Evolutionary conservation across 2,888 invertebrate species (phyloP).

Genomic region (Adela reaumurella): DNA sequence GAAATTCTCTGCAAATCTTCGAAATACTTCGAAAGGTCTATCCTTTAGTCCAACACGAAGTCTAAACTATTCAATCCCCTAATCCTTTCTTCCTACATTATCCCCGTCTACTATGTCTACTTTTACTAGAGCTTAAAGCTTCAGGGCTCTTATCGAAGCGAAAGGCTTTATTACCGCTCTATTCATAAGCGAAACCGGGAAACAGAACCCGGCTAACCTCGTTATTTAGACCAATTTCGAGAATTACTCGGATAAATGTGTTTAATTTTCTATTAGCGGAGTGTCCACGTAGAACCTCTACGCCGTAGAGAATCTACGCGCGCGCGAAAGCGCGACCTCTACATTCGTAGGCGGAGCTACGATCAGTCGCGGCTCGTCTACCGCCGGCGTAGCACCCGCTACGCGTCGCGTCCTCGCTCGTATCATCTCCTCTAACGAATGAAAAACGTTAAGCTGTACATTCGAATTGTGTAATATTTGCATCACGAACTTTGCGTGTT

Average conservation of each 20-base stretch:
- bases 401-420: background rate
- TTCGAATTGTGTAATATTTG: background rate
- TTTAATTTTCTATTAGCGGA: conserved; percentile 46
- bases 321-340: conserved; percentile 13
- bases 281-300: conserved; percentile 14
- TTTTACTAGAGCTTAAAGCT: background rate
- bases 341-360: conserved; percentile 16
- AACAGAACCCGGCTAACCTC: conserved; percentile 32
- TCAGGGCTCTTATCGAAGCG: conserved; percentile 23
- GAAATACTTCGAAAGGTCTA: too few species aligned
- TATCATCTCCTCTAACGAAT: background rate
- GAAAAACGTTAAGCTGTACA: too few species aligned
- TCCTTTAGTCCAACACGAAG: background rate
- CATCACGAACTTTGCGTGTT: background rate
- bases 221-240: conserved; percentile 51
- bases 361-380: background rate
- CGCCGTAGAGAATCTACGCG: background rate
- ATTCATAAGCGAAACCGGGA: conserved; percentile 19
- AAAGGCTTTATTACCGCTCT: conserved; percentile 30
- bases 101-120: background rate
- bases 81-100: background rate
- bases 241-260: conserved; percentile 51
- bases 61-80: background rate
- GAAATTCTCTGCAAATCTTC: too few species aligned
- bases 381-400: background rate